Base-by-base conservation (phyloP, 2,113 vertebrate genomes). In the Xiphophorus maculatus region DNA sequence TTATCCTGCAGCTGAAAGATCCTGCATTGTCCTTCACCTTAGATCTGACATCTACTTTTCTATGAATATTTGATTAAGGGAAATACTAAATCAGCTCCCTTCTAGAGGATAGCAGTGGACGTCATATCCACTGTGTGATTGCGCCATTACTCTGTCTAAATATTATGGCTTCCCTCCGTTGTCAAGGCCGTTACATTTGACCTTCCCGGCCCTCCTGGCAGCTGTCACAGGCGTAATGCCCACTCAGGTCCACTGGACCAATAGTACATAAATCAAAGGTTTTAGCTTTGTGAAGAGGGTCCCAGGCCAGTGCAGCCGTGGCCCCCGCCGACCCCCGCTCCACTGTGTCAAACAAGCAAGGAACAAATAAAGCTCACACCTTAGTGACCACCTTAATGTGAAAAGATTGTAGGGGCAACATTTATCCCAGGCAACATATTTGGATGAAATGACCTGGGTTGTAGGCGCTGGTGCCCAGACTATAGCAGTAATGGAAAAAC, bases 141-240 rank as follows among this genome's bases (percentile, higher is more conserved):
- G 70, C 48, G 12, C 28, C 0, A 28, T 73, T 67, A 62, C 73
- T 66, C 72, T 75, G 70, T 75, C 77, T 63, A 85, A 82, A 75
- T 68, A 80, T 83, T 83, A 77, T 71, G 69, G 58, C n/a, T 58
- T 76, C 32, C 54, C 68, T 69, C 63, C 48, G 54, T 79, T 71
- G 73, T 77, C 82, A 84, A 77, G 74, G 67, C 79, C 48, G 71
- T 71, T 69, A 67, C 76, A 71, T 68, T 66, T 85, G 74, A 85
- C 82, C 74, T 85, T 78, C 61, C 4, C 48, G 33, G 62, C 15
- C 66, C 71, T 78, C 65, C 40, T 77, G 68, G 77, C 80, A 85
- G 77, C 71, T 80, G 67, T 88, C 80, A 85, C 74, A 83, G 62
- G 69, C 62, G 67, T 79, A 83, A 83, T 83, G 72, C 68, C 54